Percentiles rank a stretch among this genome's conserved stretches.
Evolutionary conservation across 2,797 vertebrate species (phyloP).

Genomic region (Chelmon rostratus): DNA sequence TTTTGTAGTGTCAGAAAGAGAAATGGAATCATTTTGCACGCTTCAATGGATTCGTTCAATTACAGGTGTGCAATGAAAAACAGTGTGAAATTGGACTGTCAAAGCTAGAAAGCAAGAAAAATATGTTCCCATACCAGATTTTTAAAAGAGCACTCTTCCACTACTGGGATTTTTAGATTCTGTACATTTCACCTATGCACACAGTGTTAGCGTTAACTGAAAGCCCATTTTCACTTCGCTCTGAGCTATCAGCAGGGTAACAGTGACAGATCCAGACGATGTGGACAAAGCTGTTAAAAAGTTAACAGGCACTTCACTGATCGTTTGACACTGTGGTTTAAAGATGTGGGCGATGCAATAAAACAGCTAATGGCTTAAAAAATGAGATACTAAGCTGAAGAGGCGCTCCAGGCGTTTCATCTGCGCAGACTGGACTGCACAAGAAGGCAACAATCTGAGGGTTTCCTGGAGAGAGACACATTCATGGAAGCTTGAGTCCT

Average conservation of each 20-base stretch:
- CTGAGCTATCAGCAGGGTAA: not conserved
- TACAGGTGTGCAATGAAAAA: not conserved
- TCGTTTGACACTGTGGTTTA: not conserved
- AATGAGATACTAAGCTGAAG: not conserved
- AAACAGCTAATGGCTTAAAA: not conserved
- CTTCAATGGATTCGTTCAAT: not conserved
- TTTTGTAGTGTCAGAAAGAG: not conserved
- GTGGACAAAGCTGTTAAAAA: no score
- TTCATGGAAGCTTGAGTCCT: not conserved
- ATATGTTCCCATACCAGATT: not conserved
- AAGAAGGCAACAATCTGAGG: not conserved
- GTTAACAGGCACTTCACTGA: not conserved
- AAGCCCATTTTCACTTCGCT: not conserved
- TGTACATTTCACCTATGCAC: not conserved
- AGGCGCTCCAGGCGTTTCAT: not conserved
- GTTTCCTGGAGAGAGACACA: conserved; percentile 1
- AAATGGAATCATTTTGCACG: not conserved
- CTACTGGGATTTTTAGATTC: not conserved
- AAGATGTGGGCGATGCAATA: conserved; percentile 1
- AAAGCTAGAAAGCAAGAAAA: not conserved
- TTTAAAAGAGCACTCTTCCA: not conserved
- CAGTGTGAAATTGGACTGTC: not conserved
- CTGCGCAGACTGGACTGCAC: not conserved
- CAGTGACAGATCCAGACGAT: no score
- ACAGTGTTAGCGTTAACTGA: not conserved